These are phyloP conservation scores for Brachionus calyciflorus DNA, from an alignment of 1,140 invertebrate species.

Conservation along the genomic window DNA sequence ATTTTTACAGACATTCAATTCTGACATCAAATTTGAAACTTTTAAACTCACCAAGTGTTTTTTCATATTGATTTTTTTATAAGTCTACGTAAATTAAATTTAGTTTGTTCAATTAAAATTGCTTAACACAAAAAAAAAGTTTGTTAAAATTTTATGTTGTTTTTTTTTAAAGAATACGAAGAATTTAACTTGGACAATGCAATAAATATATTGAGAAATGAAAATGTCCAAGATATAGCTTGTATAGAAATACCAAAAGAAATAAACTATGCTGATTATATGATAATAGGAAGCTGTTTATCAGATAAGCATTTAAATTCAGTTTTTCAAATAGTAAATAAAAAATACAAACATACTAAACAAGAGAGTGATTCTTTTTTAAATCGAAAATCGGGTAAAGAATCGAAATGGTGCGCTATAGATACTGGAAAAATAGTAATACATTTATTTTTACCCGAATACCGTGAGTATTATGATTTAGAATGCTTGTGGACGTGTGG, in stretches of 20 bases:
- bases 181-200: slow-evolving; percentile 29
- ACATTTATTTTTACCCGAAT: slow-evolving; percentile 75
- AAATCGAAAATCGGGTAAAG: neutral
- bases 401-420: slow-evolving; percentile 73
- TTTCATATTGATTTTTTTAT: no score
- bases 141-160: neutral
- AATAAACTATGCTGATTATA: slow-evolving; percentile 75
- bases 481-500: slow-evolving; percentile 86
- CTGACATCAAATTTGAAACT: no score
- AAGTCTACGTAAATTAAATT: no score
- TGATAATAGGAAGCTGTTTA: slow-evolving; percentile 73
- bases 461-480: slow-evolving; percentile 74
- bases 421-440: slow-evolving; percentile 80
- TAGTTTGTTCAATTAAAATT: no score
- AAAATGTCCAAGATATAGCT: slow-evolving; percentile 77
- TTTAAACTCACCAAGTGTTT: no score
- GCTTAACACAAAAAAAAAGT: no score
- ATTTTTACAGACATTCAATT: no score
- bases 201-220: slow-evolving; percentile 70
- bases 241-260: slow-evolving; percentile 73
- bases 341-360: slow-evolving; percentile 52
- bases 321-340: slow-evolving; percentile 72
- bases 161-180: neutral
- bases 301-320: slow-evolving; percentile 73
- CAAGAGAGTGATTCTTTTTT: neutral